Conservation (phyloP, 1,140 invertebrate species). For the Scaptomyza montana region DNA sequence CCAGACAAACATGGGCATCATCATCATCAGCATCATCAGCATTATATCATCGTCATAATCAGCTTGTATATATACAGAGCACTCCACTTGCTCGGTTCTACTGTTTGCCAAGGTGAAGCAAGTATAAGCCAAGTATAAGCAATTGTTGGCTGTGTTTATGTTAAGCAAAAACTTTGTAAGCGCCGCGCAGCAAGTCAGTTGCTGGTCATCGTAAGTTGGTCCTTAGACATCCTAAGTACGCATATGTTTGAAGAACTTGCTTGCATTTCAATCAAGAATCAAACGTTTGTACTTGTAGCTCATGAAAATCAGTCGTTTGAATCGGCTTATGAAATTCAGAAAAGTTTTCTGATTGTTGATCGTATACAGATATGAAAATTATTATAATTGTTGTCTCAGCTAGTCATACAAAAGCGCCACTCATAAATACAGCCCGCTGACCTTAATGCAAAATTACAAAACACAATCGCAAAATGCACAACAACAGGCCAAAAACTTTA, state of each 20-base stretch:
- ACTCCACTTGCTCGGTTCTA: background rate
- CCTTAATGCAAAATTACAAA: conserved; percentile 36
- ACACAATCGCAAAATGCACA: conserved; percentile 40
- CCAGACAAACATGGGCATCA: conserved; percentile 31
- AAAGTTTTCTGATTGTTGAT: background rate
- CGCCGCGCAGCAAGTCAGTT: background rate
- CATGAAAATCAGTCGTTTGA: background rate
- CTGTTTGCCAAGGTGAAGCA: conserved; percentile 16
- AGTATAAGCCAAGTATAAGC: conserved; percentile 19
- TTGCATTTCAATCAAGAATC: conserved; percentile 3
- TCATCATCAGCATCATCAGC: conserved; percentile 26
- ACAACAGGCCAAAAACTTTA: conserved; percentile 47
- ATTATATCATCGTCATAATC: conserved; percentile 52
- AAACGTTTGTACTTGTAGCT: background rate
- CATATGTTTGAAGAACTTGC: background rate
- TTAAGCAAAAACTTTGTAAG: conserved; percentile 2
- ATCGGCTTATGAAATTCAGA: background rate
- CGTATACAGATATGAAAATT: background rate
- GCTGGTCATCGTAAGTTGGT: background rate
- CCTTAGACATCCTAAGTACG: background rate
- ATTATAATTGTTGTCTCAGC: conserved; percentile 7
- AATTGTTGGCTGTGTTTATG: conserved; percentile 22
- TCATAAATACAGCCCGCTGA: conserved; percentile 34
- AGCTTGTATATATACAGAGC: conserved; percentile 11
- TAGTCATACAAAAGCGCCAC: background rate